These are phyloP conservation scores for Stegodyphus dumicola DNA, from an alignment of 1,140 invertebrate genomes.

Conservation along the genomic window DNA sequence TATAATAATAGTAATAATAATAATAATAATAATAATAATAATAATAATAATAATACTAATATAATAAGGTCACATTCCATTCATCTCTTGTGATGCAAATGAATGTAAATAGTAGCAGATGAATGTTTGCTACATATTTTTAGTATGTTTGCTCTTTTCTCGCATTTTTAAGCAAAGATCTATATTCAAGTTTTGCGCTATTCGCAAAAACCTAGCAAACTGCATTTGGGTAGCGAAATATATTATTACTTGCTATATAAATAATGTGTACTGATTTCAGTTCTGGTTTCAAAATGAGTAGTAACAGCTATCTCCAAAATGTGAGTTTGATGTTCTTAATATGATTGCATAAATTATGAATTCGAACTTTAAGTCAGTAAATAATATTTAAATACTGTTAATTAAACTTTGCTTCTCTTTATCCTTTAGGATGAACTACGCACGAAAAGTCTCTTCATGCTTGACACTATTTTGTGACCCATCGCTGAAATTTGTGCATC, in stretches of 20 bases:
- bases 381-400: not conserved
- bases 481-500: not conserved
- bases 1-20: no score
- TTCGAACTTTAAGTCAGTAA: not conserved
- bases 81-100: no score
- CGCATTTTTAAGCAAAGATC: no score
- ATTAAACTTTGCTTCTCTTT: not conserved
- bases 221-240: not conserved
- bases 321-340: not conserved
- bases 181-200: no score
- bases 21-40: no score
- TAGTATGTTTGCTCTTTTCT: no score
- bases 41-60: no score
- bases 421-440: constrained; percentile 58
- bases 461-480: constrained; percentile 63
- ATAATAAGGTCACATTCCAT: no score
- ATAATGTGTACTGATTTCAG: no score
- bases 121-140: no score
- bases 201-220: no score
- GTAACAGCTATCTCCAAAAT: not conserved
- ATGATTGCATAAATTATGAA: not conserved
- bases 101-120: no score
- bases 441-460: constrained; percentile 61
- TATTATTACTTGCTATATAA: not conserved
- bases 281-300: not conserved